Evolutionary conservation across 2,888 invertebrate species (phyloP), one percentile per base, ranked within the genome.

Genomic region (Synergus itoensis): DNA sequence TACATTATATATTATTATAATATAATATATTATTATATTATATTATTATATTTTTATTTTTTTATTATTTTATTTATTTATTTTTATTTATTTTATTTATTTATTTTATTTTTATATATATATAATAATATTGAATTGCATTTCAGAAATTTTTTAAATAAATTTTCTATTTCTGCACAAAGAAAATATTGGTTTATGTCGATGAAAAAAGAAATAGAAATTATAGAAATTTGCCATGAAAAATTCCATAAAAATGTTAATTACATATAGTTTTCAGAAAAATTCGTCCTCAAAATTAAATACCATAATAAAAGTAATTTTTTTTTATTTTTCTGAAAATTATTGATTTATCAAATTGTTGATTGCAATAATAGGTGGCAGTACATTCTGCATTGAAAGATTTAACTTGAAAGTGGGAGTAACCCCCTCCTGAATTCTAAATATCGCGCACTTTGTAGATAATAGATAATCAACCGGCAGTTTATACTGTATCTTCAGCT

Each of bases 401-500:
- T 41, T 36, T 9, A 45, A 80, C 36, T 36, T 69, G 79, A 53
- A 77, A 36, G 67, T 79, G 67, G 85, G 80, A 80, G 82, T 80
- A 81, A 80, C 77, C 78, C 48, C 41, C 41, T 73, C 67, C 60
- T 78, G 81, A 76, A 45, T 28, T 28, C 28, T 28, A 3, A 60
- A 28, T 69, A 48, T 28, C 83, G 87, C 85, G 84, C 83, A 87
- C 87, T 82, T 77, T 81, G 79, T 73, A 75, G 76, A 84, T 79
- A 48, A 9, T 14, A 0, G 48, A 43, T 28, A 83, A 77, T 77
- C 82, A 76, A 63, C 77, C 79, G 80, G 79, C 87, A 88, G 89
- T 90, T 83, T 83, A 82, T 86, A 86, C 86, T 84, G 87, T 88
- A 85, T 87, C 84, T 73, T 79, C 81, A 84, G 43, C 76, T 76